Evolutionary conservation across 2,797 vertebrate genomes (phyloP).

Genomic region (Danio jaintianensis): DNA sequence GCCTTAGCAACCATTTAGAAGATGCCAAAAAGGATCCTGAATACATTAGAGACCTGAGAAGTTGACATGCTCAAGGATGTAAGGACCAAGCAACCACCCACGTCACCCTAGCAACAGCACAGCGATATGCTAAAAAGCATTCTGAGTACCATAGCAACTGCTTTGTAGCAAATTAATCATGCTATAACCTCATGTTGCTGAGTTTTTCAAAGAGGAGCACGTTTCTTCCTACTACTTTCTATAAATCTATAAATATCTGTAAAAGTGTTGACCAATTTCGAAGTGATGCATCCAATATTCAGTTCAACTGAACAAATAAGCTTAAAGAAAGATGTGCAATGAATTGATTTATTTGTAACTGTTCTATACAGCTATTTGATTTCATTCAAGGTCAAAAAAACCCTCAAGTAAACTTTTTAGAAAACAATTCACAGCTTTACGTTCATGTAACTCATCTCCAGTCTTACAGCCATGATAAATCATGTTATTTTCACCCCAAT

Average conservation of each 20-base stretch:
- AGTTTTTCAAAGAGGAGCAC: constrained; percentile 1
- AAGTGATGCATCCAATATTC: background rate
- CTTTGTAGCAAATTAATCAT: background rate
- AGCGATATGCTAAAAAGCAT: background rate
- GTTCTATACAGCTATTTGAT: background rate
- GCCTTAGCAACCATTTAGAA: too few relatives aligned
- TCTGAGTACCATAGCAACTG: background rate
- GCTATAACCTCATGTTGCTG: background rate
- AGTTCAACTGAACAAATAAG: background rate
- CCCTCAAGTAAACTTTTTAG: background rate
- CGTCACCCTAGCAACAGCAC: background rate
- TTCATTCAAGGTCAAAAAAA: background rate
- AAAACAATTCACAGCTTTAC: background rate
- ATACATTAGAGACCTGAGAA: background rate
- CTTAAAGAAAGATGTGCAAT: background rate
- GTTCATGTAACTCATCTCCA: background rate
- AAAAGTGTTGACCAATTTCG: background rate
- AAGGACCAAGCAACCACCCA: background rate
- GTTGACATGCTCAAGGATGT: background rate
- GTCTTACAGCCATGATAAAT: background rate
- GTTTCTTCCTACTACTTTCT: background rate
- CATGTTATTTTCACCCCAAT: background rate
- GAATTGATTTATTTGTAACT: background rate
- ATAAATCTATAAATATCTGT: background rate
- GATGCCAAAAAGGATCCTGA: too few relatives aligned